Evolutionary conservation across 2,888 invertebrate species (phyloP).

Genomic region (Notodonta ziczac): DNA sequence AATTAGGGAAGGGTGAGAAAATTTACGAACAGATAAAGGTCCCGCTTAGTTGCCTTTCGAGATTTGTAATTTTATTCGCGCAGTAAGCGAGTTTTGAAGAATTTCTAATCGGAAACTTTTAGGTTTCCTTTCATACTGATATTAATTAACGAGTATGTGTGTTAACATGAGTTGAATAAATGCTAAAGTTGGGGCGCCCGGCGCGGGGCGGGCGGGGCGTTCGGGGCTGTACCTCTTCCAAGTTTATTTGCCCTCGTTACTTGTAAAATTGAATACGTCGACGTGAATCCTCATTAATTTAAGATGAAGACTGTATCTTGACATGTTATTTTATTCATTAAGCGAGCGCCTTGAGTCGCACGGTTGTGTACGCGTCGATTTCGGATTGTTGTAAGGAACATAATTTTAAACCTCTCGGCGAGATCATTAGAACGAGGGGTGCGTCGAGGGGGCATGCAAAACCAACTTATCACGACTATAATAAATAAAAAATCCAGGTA

Average conservation of each 20-base stretch:
- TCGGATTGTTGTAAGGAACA: slow-evolving; percentile 77
- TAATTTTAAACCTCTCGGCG: slow-evolving; percentile 78
- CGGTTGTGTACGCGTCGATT: slow-evolving; percentile 70
- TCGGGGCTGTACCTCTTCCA: slow-evolving; percentile 47
- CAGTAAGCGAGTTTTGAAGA: slow-evolving; percentile 59
- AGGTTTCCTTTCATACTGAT: slow-evolving; percentile 74
- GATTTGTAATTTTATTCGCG: slow-evolving; percentile 61
- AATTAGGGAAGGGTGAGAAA: slow-evolving; percentile 57
- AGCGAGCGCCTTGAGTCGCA: slow-evolving; percentile 65
- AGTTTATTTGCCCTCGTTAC: slow-evolving; percentile 78
- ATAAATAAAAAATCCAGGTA: slow-evolving; percentile 26
- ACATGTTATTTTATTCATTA: slow-evolving; percentile 84
- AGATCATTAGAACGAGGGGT: slow-evolving; percentile 67
- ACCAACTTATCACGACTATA: slow-evolving; percentile 31
- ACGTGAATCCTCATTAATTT: slow-evolving; percentile 81
- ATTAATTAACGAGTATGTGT: slow-evolving; percentile 77
- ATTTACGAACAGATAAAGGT: slow-evolving; percentile 59
- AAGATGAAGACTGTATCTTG: slow-evolving; percentile 80
- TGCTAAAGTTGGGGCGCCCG: slow-evolving; percentile 59
- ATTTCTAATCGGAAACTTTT: slow-evolving; percentile 74
- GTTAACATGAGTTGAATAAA: slow-evolving; percentile 69
- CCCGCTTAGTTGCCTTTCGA: slow-evolving; percentile 54
- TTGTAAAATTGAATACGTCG: slow-evolving; percentile 80
- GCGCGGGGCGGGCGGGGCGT: slow-evolving; percentile 17
- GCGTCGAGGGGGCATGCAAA: slow-evolving; percentile 41